Base-by-base conservation (phyloP, 2,797 vertebrate genomes). In the Pantherophis alleghaniensis region DNA sequence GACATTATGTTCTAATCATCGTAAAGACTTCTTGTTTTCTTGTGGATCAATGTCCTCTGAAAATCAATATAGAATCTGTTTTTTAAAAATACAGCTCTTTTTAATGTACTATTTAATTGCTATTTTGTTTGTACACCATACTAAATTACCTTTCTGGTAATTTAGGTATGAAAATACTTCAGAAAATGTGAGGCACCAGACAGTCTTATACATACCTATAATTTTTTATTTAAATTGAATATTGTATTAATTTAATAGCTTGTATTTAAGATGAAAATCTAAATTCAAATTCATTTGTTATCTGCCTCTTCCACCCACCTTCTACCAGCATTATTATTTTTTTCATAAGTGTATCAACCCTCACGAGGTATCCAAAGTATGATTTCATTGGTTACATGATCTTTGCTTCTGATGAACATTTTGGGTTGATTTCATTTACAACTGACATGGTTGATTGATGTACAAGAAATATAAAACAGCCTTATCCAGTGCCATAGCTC, bases 1-100 rank as follows among this genome's bases (percentile, higher is more conserved):
- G 90, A 56, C 87, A 94, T 86, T 96, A 87, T 53, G 55, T 94
- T 93, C 90, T 95, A 89, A 91, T 96, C 69, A 96, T 94, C 86
- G 47, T 93, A 95, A 96, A 94, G 93, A 94, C 37, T 91, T 93
- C 3, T 93, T 90, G 93, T 96, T 90, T 96, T n/a, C 74, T 93
- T 95, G 87, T 92, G 69, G 79, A 96, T 94, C 91, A 91, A 89
- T 93, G 91, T 86, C 26, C 56, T 69, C 91, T 91, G 91, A 61
- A 95, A 86, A 63, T 94, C 63, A 90, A 90, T 79, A 90, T 57
- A 56, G 86, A 93, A 86, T 91, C 88, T 87, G 32, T 87, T 74
- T 94, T 79, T 93, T 88, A 93, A 90, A 94, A 92, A 55, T 90
- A 60, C 55, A 91, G 89, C 32, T 59, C 89, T 93, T 94, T 63